Base-by-base conservation (phyloP, 2,888 invertebrate genomes). In the Dynastes tityus region DNA sequence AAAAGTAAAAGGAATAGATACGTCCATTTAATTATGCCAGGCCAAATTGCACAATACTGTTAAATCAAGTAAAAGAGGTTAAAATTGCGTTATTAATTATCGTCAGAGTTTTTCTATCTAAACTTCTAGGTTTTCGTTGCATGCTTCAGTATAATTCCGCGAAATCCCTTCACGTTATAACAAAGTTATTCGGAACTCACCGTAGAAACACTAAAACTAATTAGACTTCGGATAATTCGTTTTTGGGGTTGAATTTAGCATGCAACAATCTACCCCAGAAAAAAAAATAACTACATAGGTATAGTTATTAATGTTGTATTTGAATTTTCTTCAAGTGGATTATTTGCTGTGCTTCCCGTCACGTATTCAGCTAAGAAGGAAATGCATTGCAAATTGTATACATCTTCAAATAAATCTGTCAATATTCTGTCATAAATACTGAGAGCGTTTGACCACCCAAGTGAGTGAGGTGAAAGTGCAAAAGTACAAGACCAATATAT, bases 401-500 rank as follows among this genome's bases (percentile, higher is more conserved):
- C 55, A 55, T 55, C 55, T 55, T 16, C 11, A 61, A 61, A 61
- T 61, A 61, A 61, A 71, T 71, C 55, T 71, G 71, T 71, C 71
- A 71, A n/a, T 71, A 40, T 71, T 71, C 55, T 58, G 71, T 58
- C 71, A 71, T 71, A 71, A 71, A 55, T 58, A n/a, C 37, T 37
- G 13, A 40, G 13, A 58, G n/a, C 49, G 58, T 32, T 55, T 58
- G 71, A 40, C 71, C 71, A 71, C 71, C 71, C 71, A 71, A 49
- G 29, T 16, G n/a, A 37, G 9, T 5, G 32, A 58, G 49, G 71
- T 71, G 71, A 71, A 71, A 71, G 55, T 71, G 55, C 22, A 71
- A 22, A 58, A 71, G 32, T 58, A 9, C 8, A 53, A 71, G 9
- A 37, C 58, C 58, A 53, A 71, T 71, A 71, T 40, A 71, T 71